phyloP scores from a whole-genome alignment of 2,797 vertebrate species.

The Onychomys arenicola region DNA sequence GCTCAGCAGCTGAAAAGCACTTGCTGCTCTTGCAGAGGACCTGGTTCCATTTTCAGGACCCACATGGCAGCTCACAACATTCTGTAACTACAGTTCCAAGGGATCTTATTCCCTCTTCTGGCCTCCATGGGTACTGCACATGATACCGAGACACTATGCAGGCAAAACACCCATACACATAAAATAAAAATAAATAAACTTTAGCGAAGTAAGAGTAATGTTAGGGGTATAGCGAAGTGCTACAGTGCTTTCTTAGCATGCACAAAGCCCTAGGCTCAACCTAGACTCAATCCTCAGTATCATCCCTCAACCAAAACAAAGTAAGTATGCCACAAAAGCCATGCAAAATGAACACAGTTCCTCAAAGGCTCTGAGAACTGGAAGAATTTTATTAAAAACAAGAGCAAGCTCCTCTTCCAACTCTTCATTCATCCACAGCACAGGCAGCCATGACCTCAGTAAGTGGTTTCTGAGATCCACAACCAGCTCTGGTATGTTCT shows the following conservation, averaged over 20 bases:
- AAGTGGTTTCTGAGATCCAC: not conserved
- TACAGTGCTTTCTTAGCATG: too few species aligned
- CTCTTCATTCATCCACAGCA: not conserved
- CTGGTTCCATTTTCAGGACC: not conserved
- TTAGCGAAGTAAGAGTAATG: not conserved
- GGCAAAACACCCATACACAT: not conserved
- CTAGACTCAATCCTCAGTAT: not conserved
- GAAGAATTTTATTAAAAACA: conserved; percentile 41
- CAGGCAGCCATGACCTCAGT: not conserved
- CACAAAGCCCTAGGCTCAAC: not conserved
- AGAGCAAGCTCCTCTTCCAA: too few species aligned
- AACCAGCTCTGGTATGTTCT: not conserved
- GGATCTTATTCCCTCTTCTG: not conserved
- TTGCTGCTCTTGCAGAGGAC: too few species aligned
- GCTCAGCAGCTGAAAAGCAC: not conserved
- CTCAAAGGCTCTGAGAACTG: not conserved
- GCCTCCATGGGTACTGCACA: not conserved
- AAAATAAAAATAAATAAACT: not conserved
- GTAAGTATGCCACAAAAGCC: not conserved
- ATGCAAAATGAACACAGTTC: not conserved
- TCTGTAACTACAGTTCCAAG: not conserved
- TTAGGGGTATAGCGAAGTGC: too few species aligned
- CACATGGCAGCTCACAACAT: too few species aligned
- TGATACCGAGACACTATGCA: not conserved
- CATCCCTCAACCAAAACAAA: not conserved